Evolutionary conservation across 2,113 vertebrate genomes (phyloP), one percentile per base, ranked within the genome.

Genomic region (Prunella himalayana): DNA sequence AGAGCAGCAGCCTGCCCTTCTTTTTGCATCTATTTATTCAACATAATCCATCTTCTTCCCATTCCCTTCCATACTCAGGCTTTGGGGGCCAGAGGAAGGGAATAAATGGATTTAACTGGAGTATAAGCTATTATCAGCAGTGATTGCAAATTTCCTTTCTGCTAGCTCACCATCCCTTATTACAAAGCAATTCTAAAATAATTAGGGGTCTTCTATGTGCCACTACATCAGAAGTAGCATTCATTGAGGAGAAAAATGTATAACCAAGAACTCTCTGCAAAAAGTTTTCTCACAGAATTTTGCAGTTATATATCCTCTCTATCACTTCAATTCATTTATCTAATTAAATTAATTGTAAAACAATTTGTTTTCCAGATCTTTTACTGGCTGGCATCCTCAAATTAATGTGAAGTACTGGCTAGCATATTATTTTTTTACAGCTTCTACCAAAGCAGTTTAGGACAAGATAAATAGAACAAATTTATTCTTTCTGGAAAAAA

Each of bases 391-490:
- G 44, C 30, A 93, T 49, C 50, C 56, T 92, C 50, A 93, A 56
- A 87, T 47, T 88, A 72, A 66, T 44, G 31, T 45, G 63, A 82
- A 95, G 33, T 25, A 54, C 30, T 35, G 28, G 23, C 64, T 91
- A 76, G 49, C 57, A 78, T 47, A 66, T 59, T 66, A 44, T 45
- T 88, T 93, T 88, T 95, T 84, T 57, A 68, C 53, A 76, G 42
- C 50, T 90, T 79, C 31, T 92, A 80, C 31, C 13, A 86, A 90
- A 95, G 72, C 60, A 87, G 33, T 85, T 95, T 82, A 86, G 65
- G 86, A 78, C 20, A 97, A 96, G 94, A 97, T 82, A 98, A 97
- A 98, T 64, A 96, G 94, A 95, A 92, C 49, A 85, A 96, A 97
- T 96, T 71, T 63, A 96, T 97, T 97, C 92, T 92, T 69, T 45